phyloP scores from a whole-genome alignment of 2,797 vertebrate genomes.

The Dendrocincla fuliginosa region DNA sequence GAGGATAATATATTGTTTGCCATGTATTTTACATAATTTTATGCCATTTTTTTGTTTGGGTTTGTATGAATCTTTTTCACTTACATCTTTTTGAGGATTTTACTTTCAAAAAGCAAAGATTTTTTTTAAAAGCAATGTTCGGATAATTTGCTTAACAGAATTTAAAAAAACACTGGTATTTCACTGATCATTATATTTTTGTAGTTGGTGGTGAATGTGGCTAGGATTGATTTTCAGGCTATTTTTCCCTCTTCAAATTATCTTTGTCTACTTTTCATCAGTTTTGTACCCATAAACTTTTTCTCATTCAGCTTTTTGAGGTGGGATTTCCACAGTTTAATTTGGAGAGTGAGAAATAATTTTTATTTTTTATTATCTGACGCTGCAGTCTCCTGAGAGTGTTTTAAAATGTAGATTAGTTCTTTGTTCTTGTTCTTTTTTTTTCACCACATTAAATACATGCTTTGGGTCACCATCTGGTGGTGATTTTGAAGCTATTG shows the following conservation, averaged over 20 bases:
- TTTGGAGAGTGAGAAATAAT: not conserved
- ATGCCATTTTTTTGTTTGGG: not conserved
- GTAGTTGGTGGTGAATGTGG: not conserved
- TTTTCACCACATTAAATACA: not conserved
- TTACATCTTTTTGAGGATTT: not conserved
- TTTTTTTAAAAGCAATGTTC: not conserved
- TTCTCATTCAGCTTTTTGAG: not conserved
- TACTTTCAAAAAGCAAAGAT: not conserved
- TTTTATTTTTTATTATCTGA: not conserved
- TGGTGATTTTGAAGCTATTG: slow-evolving; percentile 26
- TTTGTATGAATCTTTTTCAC: not conserved
- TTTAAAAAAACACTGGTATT: not conserved
- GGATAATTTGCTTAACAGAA: not conserved
- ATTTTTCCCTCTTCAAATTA: not conserved
- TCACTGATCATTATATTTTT: not conserved
- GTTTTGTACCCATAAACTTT: not conserved
- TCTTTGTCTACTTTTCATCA: not conserved
- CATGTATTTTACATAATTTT: not conserved
- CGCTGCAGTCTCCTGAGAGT: slow-evolving; percentile 65
- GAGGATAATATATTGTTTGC: not conserved
- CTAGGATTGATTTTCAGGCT: not conserved
- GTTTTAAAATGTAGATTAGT: slow-evolving; percentile 4
- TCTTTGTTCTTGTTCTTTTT: slow-evolving; percentile 26
- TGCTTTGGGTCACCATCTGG: slow-evolving; percentile 49
- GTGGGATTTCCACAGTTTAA: not conserved